Evolutionary conservation across 2,888 invertebrate species (phyloP).

Genomic region (Apodemia duryi): DNA sequence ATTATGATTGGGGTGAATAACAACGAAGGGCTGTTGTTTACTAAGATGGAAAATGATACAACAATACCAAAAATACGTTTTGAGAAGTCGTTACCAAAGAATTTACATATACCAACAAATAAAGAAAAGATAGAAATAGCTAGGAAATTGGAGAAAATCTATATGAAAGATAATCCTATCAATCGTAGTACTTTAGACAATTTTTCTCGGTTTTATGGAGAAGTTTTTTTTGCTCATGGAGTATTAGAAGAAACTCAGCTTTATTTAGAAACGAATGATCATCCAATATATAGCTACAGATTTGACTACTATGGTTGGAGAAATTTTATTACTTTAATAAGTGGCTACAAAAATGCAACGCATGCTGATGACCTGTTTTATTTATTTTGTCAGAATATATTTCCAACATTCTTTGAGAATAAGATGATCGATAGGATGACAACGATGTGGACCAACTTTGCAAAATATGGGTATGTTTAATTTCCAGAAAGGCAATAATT

Average conservation of each 20-base stretch:
- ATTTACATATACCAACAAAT: conserved; percentile 45
- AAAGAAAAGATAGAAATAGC: conserved; percentile 39
- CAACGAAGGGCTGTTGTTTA: conserved; percentile 54
- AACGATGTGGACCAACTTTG: conserved; percentile 63
- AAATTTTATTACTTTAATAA: conserved; percentile 42
- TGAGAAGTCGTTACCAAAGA: conserved; percentile 52
- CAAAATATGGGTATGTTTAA: conserved; percentile 52
- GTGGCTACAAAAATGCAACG: conserved; percentile 46
- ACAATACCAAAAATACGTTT: conserved; percentile 43
- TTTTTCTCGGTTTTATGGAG: conserved; percentile 51
- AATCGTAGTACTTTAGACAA: conserved; percentile 44
- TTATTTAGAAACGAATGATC: conserved; percentile 40
- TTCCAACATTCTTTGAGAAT: conserved; percentile 44
- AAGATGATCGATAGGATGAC: conserved; percentile 52
- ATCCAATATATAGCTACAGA: conserved; percentile 51
- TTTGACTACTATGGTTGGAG: conserved; percentile 51
- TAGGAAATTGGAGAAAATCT: conserved; percentile 48
- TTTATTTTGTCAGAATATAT: conserved; percentile 46
- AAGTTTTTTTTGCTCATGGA: conserved; percentile 44
- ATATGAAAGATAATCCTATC: conserved; percentile 50
- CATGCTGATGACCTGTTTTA: conserved; percentile 64
- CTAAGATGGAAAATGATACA: conserved; percentile 48
- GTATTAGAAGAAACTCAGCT: conserved; percentile 50
- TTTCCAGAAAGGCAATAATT: too few species aligned
- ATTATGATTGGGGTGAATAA: conserved; percentile 52